Percentiles rank a stretch among this genome's conserved stretches.
phyloP scores from a whole-genome alignment of 2,888 invertebrate species.

The Charanyca ferruginea region DNA sequence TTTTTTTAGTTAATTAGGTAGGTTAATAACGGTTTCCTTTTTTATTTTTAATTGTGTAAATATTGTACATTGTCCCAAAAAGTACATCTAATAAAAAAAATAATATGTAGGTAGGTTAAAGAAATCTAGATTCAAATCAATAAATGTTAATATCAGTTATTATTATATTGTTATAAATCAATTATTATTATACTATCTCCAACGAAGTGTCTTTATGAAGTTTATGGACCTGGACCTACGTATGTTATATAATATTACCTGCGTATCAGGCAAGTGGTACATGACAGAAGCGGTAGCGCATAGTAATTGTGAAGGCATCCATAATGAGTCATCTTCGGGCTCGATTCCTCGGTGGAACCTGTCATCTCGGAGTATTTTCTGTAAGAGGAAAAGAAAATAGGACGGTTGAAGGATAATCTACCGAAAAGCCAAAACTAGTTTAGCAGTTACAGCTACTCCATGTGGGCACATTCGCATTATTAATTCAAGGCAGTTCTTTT shows the following conservation, averaged over 20 bases:
- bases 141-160: too few species aligned
- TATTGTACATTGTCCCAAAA: too few species aligned
- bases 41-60: too few species aligned
- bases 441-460: not conserved
- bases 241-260: constrained; percentile 88
- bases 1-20: too few species aligned
- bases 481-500: not conserved
- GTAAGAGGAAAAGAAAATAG: constrained; percentile 51
- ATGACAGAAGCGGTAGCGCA: constrained; percentile 96
- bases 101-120: too few species aligned
- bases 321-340: constrained; percentile 97
- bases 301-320: constrained; percentile 97
- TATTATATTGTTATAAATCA: too few species aligned
- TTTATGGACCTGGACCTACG: too few species aligned
- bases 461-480: not conserved
- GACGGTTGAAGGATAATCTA: not conserved
- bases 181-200: too few species aligned
- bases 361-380: constrained; percentile 98
- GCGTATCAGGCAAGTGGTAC: constrained; percentile 96
- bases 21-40: too few species aligned
- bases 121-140: too few species aligned
- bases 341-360: constrained; percentile 97
- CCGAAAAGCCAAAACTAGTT: not conserved
- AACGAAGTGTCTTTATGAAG: too few species aligned
- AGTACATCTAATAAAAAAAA: too few species aligned